Evolutionary conservation across 2,113 vertebrate species (phyloP).

Genomic region (Maccullochella peelii): DNA sequence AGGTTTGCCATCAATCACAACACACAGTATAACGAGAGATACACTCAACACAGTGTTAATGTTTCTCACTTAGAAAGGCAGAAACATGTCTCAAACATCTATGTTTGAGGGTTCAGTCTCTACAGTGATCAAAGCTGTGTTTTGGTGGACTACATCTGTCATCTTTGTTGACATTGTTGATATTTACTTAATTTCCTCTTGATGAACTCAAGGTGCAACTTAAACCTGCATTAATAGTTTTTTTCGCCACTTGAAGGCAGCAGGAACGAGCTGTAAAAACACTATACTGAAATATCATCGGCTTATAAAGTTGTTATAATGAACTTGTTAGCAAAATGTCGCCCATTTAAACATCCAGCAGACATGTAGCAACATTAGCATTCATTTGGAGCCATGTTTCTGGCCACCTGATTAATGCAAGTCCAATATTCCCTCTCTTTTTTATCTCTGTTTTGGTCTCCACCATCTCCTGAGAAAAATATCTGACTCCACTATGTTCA

Average conservation of each 20-base stretch:
- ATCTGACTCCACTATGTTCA: no score
- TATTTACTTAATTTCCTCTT: neutral
- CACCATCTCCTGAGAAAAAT: no score
- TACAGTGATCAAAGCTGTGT: neutral
- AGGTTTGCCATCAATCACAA: constrained; percentile 36
- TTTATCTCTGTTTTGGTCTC: neutral
- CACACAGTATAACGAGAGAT: neutral
- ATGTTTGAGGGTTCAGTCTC: neutral
- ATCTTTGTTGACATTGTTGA: neutral
- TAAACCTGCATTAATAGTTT: neutral
- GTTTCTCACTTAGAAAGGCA: neutral
- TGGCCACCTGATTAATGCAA: neutral
- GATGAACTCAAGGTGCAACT: neutral
- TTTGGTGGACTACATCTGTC: neutral
- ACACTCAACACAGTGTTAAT: neutral
- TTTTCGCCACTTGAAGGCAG: neutral
- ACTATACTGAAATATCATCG: neutral
- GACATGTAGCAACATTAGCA: neutral
- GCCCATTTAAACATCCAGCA: neutral
- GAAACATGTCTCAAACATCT: neutral
- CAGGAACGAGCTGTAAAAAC: neutral
- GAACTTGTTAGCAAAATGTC: neutral
- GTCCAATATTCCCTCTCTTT: neutral
- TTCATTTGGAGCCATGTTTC: neutral
- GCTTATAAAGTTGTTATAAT: neutral